These are phyloP conservation scores for Harpagifer antarcticus DNA, from an alignment of 2,797 vertebrate species.

Conservation along the genomic window DNA sequence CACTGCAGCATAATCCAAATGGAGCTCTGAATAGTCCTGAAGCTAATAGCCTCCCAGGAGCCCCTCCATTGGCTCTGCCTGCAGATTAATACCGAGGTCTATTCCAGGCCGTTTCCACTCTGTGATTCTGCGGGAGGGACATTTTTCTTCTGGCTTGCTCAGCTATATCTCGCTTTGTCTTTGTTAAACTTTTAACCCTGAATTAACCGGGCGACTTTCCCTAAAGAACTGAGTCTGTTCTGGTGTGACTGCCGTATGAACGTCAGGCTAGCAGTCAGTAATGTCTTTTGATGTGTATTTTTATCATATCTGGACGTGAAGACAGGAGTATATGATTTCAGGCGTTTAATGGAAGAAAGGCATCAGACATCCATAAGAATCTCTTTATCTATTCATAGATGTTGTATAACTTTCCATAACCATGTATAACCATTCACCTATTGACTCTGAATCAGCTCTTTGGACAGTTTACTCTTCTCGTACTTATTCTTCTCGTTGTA, in stretches of 20 bases:
- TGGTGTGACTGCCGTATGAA: neutral
- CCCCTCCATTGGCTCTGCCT: constrained; percentile 57
- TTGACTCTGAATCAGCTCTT: no score
- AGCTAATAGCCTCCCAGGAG: constrained; percentile 73
- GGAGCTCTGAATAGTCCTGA: constrained; percentile 71
- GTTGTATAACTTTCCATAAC: no score
- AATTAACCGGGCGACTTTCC: neutral
- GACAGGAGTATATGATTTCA: no score
- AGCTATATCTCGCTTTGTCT: constrained; percentile 36
- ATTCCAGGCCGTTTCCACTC: constrained; percentile 60
- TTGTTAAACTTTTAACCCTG: constrained; percentile 33
- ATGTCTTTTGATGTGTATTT: no score
- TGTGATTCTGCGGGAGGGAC: constrained; percentile 31
- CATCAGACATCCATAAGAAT: no score
- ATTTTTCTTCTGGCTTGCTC: constrained; percentile 40
- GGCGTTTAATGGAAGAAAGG: no score
- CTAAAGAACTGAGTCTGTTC: neutral
- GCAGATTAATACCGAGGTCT: constrained; percentile 64
- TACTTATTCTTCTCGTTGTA: no score
- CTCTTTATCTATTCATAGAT: no score
- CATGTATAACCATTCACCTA: no score
- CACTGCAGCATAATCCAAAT: constrained; percentile 74
- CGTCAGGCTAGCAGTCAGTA: no score
- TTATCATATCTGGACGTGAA: no score
- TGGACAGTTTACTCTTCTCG: no score